Evolutionary conservation across 1,140 invertebrate species (phyloP).

Genomic region (Scaptomyza graminum): DNA sequence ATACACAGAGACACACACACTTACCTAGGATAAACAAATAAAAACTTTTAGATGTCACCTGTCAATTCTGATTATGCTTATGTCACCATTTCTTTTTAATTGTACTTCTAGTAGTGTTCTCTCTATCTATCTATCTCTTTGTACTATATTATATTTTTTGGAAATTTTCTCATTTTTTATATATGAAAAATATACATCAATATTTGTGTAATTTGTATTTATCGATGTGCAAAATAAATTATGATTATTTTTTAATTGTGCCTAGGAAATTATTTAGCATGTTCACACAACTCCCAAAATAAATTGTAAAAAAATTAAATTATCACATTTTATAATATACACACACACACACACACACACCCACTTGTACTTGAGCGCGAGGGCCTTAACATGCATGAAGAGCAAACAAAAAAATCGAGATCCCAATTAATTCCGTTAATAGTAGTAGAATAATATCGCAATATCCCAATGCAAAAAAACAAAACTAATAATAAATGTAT

Average conservation of each 20-base stretch:
- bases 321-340: slow-evolving; percentile 15
- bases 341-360: slow-evolving; percentile 28
- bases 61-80: slow-evolving; percentile 70
- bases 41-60: slow-evolving; percentile 50
- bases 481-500: slow-evolving; percentile 37
- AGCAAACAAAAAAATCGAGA: slow-evolving; percentile 35
- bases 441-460: slow-evolving; percentile 19
- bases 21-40: slow-evolving; percentile 33
- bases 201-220: slow-evolving; percentile 80
- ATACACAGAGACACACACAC: slow-evolving; percentile 35
- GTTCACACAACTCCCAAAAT: slow-evolving; percentile 9
- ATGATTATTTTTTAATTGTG: slow-evolving; percentile 72
- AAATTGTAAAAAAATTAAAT: slow-evolving; percentile 33
- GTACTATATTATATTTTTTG: slow-evolving; percentile 72
- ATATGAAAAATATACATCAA: slow-evolving; percentile 60
- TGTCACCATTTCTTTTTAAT: slow-evolving; percentile 53
- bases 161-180: slow-evolving; percentile 56
- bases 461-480: slow-evolving; percentile 43
- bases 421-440: slow-evolving; percentile 12
- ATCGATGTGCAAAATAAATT: slow-evolving; percentile 80
- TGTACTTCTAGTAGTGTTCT: slow-evolving; percentile 42
- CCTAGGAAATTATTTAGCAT: slow-evolving; percentile 62
- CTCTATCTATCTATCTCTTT: slow-evolving; percentile 48
- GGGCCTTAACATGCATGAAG: slow-evolving; percentile 77
- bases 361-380: slow-evolving; percentile 76